Percentiles rank a stretch among this genome's conserved stretches.
Conservation (phyloP, 2,797 vertebrate genomes). For the Gila robusta region DNA sequence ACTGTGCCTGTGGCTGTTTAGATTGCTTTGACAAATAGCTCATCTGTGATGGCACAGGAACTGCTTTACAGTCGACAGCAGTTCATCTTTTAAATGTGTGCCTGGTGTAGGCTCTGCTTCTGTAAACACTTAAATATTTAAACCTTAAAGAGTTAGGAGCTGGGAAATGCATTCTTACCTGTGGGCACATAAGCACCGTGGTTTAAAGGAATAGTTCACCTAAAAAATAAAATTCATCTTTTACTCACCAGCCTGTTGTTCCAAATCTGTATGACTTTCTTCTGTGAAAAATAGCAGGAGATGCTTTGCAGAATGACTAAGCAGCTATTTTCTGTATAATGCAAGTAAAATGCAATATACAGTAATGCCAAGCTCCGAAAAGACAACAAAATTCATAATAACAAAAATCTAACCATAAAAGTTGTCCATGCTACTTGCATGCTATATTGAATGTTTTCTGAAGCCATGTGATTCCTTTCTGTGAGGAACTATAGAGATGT, state of each 20-base stretch:
- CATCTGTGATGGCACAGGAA: conserved; percentile 13
- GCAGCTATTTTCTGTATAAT: conserved; percentile 1
- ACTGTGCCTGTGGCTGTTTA: conserved; percentile 30
- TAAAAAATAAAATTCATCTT: not conserved
- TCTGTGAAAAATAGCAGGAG: not conserved
- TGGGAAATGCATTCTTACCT: conserved; percentile 12
- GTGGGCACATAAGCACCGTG: not conserved
- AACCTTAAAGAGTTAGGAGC: conserved; percentile 13
- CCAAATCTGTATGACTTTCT: not conserved
- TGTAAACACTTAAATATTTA: conserved; percentile 32
- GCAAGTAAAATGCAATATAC: not conserved
- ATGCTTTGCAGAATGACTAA: not conserved
- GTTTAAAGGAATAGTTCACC: not conserved
- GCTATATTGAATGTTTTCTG: not conserved
- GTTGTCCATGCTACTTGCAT: not conserved
- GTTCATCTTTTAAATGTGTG: conserved; percentile 21
- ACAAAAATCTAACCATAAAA: not conserved
- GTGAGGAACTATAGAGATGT: not conserved
- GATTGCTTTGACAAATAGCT: conserved; percentile 23
- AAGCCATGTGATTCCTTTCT: not conserved
- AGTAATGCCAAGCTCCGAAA: no score
- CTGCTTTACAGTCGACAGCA: not conserved
- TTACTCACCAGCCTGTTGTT: not conserved
- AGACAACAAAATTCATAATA: not conserved
- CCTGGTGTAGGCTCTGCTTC: conserved; percentile 1